Evolutionary conservation across 1,140 invertebrate species (phyloP), one percentile per base, ranked within the genome.

Genomic region (Ruditapes philippinarum): DNA sequence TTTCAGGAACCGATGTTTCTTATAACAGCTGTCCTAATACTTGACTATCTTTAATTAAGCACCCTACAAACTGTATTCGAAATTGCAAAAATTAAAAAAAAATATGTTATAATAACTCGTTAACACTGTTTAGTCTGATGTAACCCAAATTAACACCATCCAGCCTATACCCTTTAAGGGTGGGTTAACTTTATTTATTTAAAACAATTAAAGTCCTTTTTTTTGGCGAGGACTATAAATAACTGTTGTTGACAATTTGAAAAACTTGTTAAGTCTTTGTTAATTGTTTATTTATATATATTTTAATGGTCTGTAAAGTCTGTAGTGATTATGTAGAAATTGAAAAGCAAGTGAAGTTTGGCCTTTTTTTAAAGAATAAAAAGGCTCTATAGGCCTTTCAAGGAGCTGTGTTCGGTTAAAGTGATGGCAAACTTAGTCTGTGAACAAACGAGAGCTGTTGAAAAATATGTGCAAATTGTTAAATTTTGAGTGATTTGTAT

Each of bases 351-450:
- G 57, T 62, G 25, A n/a, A 62, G n/a, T 45, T 45, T 28, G 14
- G n/a, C 7, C 51, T 49, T 11, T 17, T 22, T 22, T 57, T 57
- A n/a, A 22, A 57, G 9, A n/a, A n/a, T n/a, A n/a, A n/a, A 4
- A n/a, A 62, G 25, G n/a, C 57, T 62, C n/a, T 1, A 25, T 25
- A 11, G 57, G 25, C 65, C 65, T 38, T 40, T 49, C 76, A n/a
- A 73, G 60, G 60, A 80, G 60, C 51, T 80, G 73, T 78, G 85
- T 70, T 38, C 36, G n/a, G n/a, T 70, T 9, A 38, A 70, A 11
- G 65, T 36, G 22, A 70, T 38, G 65, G 33, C 65, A 70, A 70
- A 70, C 65, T 70, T 22, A 22, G 3, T 9, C 19, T 54, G 5
- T 14, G 5, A 62, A n/a, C 5, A 57, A 19, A 9, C 19, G 54